Conservation (phyloP, 2,113 vertebrate genomes). For the Bujurquina vittata region DNA sequence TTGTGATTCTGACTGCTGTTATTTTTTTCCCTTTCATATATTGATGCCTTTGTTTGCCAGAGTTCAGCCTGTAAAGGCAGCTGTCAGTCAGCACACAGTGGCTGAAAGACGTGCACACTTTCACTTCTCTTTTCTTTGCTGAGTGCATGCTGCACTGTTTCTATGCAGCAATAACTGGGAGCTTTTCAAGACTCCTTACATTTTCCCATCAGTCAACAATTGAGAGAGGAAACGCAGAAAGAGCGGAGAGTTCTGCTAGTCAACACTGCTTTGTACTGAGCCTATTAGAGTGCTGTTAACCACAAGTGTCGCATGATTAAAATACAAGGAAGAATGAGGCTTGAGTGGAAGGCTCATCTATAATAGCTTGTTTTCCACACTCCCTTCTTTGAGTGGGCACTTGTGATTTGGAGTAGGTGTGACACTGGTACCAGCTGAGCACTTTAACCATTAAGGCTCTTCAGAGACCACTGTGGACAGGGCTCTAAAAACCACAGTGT, state of each 20-base stretch:
- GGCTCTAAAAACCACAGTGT: neutral
- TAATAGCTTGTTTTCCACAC: constrained; percentile 20
- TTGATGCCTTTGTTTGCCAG: neutral
- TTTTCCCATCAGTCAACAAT: neutral
- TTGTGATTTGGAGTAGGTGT: constrained; percentile 21
- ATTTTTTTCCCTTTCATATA: neutral
- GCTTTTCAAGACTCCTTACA: neutral
- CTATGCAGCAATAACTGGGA: neutral
- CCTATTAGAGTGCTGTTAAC: neutral
- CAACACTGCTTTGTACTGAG: neutral
- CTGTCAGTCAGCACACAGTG: neutral
- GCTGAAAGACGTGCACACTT: neutral
- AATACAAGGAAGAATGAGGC: neutral
- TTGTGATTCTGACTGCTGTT: neutral
- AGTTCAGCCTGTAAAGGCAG: neutral
- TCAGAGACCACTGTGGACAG: neutral
- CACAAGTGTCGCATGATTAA: neutral
- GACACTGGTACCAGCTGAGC: neutral
- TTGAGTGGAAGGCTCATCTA: neutral
- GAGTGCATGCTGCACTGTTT: neutral
- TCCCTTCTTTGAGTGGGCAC: constrained; percentile 18
- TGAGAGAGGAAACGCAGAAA: neutral
- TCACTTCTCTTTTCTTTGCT: too few species aligned
- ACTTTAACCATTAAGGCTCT: neutral
- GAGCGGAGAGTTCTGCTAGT: neutral